Conservation (phyloP, 2,888 invertebrate genomes). For the Campoplex capitator region DNA sequence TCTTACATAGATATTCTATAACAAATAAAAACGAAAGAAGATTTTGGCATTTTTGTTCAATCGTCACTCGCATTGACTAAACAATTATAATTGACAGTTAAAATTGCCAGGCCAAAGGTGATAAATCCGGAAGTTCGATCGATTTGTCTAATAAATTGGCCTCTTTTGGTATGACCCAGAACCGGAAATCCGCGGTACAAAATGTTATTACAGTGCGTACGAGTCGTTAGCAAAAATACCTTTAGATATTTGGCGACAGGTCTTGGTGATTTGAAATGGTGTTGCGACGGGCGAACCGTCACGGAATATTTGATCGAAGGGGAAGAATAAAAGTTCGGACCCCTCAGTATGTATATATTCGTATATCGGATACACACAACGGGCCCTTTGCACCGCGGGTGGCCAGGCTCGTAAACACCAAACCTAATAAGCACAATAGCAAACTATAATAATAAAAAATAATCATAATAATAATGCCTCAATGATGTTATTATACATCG, state of each 20-base stretch:
- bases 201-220: slow-evolving; percentile 19
- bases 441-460: slow-evolving; percentile 61
- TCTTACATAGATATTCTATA: too few species aligned
- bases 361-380: slow-evolving; percentile 2
- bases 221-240: slow-evolving; percentile 51
- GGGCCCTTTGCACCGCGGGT: slow-evolving; percentile 65
- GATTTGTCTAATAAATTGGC: slow-evolving; percentile 38
- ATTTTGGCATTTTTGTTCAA: too few species aligned
- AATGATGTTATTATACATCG: slow-evolving; percentile 39
- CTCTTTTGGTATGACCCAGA: slow-evolving; percentile 22
- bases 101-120: background rate
- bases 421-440: slow-evolving; percentile 65
- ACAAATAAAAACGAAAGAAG: too few species aligned
- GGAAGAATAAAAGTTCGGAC: slow-evolving; percentile 42
- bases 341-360: slow-evolving; percentile 29
- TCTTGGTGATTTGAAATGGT: slow-evolving; percentile 47
- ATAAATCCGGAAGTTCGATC: slow-evolving; percentile 29
- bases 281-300: slow-evolving; percentile 60
- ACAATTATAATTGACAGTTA: background rate
- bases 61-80: too few species aligned
- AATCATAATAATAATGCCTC: slow-evolving; percentile 54
- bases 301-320: slow-evolving; percentile 53
- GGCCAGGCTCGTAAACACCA: slow-evolving; percentile 61
- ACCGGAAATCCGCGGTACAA: slow-evolving; percentile 36
- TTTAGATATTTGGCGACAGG: slow-evolving; percentile 67